These are phyloP conservation scores for Amyelois transitella DNA, from an alignment of 1,140 invertebrate genomes.

Conservation along the genomic window DNA sequence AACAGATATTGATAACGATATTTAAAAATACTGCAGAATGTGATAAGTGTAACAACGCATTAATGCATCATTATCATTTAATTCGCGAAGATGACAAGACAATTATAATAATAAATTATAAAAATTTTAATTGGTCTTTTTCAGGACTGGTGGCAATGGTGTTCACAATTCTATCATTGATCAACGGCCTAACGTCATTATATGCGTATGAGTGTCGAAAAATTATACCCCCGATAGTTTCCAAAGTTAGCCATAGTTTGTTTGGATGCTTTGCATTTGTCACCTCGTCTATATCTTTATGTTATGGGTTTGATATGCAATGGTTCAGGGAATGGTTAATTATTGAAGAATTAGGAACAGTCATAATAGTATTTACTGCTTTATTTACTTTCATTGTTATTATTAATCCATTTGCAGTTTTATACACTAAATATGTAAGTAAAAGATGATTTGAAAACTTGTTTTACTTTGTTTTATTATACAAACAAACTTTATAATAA, in stretches of 20 bases:
- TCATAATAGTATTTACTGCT: slow-evolving; percentile 14
- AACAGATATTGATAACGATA: too few relatives aligned
- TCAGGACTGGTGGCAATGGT: slow-evolving; percentile 23
- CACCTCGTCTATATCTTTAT: slow-evolving; percentile 13
- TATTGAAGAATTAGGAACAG: background rate
- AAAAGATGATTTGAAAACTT: background rate
- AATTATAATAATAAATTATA: too few relatives aligned
- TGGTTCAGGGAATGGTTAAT: slow-evolving; percentile 18
- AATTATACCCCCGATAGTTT: slow-evolving; percentile 11
- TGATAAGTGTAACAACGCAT: too few relatives aligned
- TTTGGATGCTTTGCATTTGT: slow-evolving; percentile 18
- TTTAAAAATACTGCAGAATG: too few relatives aligned
- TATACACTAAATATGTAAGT: background rate
- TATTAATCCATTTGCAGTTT: slow-evolving; percentile 11
- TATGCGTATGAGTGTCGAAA: slow-evolving; percentile 18
- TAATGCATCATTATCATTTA: too few relatives aligned
- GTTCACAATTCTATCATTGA: slow-evolving; percentile 21
- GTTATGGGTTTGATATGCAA: slow-evolving; percentile 18
- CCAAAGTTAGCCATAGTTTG: slow-evolving; percentile 24
- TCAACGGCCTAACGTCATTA: slow-evolving; percentile 20
- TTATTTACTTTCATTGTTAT: slow-evolving; percentile 17
- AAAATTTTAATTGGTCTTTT: slow-evolving; percentile 10
- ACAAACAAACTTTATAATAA: too few relatives aligned
- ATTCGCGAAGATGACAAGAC: too few relatives aligned
- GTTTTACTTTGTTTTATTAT: background rate